Base-by-base conservation (phyloP, 2,888 invertebrate species). In the Elegia similella region DNA sequence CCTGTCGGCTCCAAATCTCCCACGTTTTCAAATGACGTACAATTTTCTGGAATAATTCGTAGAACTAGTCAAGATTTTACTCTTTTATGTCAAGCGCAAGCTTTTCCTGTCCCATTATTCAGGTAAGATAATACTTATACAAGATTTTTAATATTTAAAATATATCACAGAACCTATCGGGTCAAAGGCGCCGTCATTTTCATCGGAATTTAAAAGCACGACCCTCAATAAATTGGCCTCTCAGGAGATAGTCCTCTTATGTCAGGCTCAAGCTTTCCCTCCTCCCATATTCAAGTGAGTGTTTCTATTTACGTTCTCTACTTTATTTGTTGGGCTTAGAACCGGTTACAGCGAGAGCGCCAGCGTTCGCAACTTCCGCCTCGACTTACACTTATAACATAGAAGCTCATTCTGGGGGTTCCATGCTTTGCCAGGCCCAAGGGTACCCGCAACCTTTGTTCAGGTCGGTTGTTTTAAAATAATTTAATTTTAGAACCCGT, bases 11-110 rank as follows among this genome's bases (percentile, higher is more conserved):
- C 94, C 69, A 95, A 95, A 84, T 93, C 94, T 67, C 95, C 95
- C 59, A 93, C 94, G 68, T 94, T 95, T 81, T 94, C 94, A 59
- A 93, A 93, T 67, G 95, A 94, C 72, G 92, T 94, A 63, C 93
- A 95, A 80, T 93, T 93, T 79, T 93, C 94, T 68, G 94, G 94
- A 81, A 95, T 94, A 81, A 94, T 93, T 78, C 93, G 95, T 80
- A 89, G 85, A 73, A 90, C 88, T 62, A 92, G 92, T 66, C 93
- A 93, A 75, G 93, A 93, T 75, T 93, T 96, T 78, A 94, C 94
- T 53, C 83, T 95, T 68, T 92, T 95, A 76, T 96, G 95, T 82
- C 95, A 95, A 81, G 95, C 95, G 66, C 96, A 96, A 92, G 96
- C 95, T 70, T 95, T 93, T 84, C 96, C 96, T 69, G 93, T 94